phyloP scores from a whole-genome alignment of 2,888 invertebrate species.

The Papilio elwesi region DNA sequence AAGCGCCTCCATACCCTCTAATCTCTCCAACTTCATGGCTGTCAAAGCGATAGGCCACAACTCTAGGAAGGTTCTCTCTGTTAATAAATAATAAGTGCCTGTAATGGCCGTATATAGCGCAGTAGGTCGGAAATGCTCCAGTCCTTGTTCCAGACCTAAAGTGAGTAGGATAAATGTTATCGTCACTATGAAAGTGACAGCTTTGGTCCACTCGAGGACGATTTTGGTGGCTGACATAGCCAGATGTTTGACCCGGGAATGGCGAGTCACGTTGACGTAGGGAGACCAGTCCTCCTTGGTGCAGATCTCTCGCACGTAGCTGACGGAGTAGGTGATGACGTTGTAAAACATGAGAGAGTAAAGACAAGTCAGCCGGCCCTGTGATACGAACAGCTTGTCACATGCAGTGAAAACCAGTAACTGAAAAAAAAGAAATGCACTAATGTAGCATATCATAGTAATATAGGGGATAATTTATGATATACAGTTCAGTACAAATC shows the following conservation, averaged over 20 bases:
- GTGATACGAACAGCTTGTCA: slow-evolving; percentile 86
- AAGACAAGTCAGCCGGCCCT: slow-evolving; percentile 86
- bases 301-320: slow-evolving; percentile 89
- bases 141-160: slow-evolving; percentile 89
- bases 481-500: no score
- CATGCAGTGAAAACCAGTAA: slow-evolving; percentile 89
- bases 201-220: slow-evolving; percentile 92
- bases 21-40: slow-evolving; percentile 84
- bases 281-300: slow-evolving; percentile 91
- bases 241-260: slow-evolving; percentile 89
- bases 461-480: no score
- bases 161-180: slow-evolving; percentile 90
- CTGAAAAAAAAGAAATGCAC: slow-evolving; percentile 66
- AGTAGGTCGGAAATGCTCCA: slow-evolving; percentile 89
- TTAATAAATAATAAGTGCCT: slow-evolving; percentile 88
- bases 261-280: slow-evolving; percentile 89
- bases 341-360: slow-evolving; percentile 93
- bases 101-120: slow-evolving; percentile 86
- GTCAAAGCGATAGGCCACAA: slow-evolving; percentile 85
- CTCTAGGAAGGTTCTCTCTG: slow-evolving; percentile 89
- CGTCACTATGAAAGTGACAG: slow-evolving; percentile 90
- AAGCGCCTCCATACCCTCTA: slow-evolving; percentile 89
- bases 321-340: slow-evolving; percentile 90
- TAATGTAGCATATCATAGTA: neutral
- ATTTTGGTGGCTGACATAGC: slow-evolving; percentile 93